A percentile compares a stretch with the other conserved stretches of the same genome.
These are phyloP conservation scores for Acanthurus leucopareius DNA, from an alignment of 2,797 vertebrate species.

Conservation along the genomic window DNA sequence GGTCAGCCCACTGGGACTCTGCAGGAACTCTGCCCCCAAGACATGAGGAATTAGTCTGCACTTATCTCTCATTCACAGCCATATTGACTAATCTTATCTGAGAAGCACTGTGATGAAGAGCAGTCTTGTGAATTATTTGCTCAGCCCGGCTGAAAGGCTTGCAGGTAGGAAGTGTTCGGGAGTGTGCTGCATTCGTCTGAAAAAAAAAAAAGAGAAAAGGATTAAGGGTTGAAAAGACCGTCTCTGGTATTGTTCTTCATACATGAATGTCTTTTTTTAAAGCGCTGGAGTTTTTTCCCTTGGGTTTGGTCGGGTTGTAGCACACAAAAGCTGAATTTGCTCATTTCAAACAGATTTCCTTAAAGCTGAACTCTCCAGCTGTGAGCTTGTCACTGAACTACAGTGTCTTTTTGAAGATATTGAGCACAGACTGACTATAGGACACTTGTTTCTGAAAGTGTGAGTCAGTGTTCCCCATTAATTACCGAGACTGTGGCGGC, in stretches of 20 bases:
- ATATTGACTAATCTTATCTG: slow-evolving; percentile 77
- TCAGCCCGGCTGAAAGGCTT: slow-evolving; percentile 41
- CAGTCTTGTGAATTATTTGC: slow-evolving; percentile 60
- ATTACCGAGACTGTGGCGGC: too few species aligned
- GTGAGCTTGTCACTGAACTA: background rate
- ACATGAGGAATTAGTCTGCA: slow-evolving; percentile 66
- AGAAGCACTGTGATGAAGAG: slow-evolving; percentile 58
- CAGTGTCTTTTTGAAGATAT: slow-evolving; percentile 21
- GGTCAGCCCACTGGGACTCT: slow-evolving; percentile 62
- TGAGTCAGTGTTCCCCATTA: too few species aligned
- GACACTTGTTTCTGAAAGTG: background rate
- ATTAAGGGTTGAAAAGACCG: slow-evolving; percentile 55
- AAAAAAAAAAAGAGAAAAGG: slow-evolving; percentile 21
- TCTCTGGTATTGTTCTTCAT: slow-evolving; percentile 58
- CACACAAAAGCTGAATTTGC: slow-evolving; percentile 4
- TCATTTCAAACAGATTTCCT: slow-evolving; percentile 28
- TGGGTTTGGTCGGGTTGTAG: background rate
- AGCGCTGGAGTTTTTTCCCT: background rate
- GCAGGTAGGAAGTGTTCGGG: slow-evolving; percentile 50
- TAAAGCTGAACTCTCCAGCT: slow-evolving; percentile 20
- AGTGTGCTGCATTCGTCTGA: slow-evolving; percentile 25
- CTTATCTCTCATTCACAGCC: slow-evolving; percentile 81
- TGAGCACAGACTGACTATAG: background rate
- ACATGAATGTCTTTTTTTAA: slow-evolving; percentile 30
- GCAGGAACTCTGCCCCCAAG: slow-evolving; percentile 62